A percentile compares a stretch with the other conserved stretches of the same genome.
These are phyloP conservation scores for Nothocercus nigrocapillus DNA, from an alignment of 2,113 vertebrate species.

Conservation along the genomic window DNA sequence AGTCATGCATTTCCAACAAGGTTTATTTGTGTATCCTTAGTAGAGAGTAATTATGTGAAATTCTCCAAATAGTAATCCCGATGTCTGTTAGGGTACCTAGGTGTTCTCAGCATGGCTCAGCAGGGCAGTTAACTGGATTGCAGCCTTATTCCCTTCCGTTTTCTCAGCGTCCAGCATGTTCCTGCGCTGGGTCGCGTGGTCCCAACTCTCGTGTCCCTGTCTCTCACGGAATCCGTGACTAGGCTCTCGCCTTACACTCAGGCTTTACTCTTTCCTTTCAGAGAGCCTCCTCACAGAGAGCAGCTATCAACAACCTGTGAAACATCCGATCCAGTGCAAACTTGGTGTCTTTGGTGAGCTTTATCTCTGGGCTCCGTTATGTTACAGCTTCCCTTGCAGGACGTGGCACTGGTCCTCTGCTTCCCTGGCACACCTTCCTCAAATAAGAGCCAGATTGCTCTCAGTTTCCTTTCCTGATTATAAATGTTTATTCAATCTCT, in stretches of 20 bases:
- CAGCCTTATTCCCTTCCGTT: not conserved
- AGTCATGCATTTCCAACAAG: not conserved
- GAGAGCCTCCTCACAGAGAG: not conserved
- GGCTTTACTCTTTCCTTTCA: not conserved
- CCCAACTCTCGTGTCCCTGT: not conserved
- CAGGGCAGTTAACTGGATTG: not conserved
- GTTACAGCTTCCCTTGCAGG: not conserved
- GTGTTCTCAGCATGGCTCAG: not conserved
- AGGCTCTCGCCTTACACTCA: not conserved
- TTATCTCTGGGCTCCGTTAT: accelerated
- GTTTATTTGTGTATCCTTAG: not conserved
- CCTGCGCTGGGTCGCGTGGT: not conserved
- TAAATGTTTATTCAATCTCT: not conserved
- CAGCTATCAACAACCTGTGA: accelerated
- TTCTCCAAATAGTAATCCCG: not conserved
- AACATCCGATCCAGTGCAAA: not conserved
- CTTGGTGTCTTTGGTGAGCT: not conserved
- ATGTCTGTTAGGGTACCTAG: not conserved
- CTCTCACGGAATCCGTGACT: not conserved
- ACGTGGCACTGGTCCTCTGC: accelerated
- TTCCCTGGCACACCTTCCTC: not conserved
- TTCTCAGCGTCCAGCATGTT: not conserved
- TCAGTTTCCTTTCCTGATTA: not conserved
- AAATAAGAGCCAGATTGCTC: not conserved
- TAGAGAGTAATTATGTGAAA: not conserved